Base-by-base conservation (phyloP, 2,888 invertebrate species). In the Schizaphis graminum region DNA sequence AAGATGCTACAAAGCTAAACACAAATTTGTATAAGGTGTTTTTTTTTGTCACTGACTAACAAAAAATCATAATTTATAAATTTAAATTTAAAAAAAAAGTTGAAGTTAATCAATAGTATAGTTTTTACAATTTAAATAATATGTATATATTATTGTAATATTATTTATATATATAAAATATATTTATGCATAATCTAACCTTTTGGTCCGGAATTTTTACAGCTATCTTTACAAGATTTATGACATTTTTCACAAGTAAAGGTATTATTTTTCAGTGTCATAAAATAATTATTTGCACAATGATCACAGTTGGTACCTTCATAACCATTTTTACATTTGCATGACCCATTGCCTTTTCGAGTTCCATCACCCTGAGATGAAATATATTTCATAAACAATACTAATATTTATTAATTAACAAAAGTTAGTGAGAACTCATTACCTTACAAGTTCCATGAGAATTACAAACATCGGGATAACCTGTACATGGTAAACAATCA, bases 301-400 rank as follows among this genome's bases (percentile, higher is more conserved):
- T 96, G 96, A 93, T 97, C 97, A 96, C 99, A 99, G 53, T 96
- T 96, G 0, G 97, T 97, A 0, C 99, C 99, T 0, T 96, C 95
- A 95, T 99, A 99, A 0, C 98, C 99, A 13, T 96, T 95, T 95
- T 98, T 97, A 96, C 99, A 99, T 28, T 97, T 96, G 95, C 99
- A 99, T 95, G 97, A 97, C 0, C 99, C 99, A 95, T 98, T 98
- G 0, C 99, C 99, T 96, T 98, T 98, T 87, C 99, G 96, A 0
- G 99, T 99, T 0, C 99, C 99, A 95, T 97, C 97, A 0, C 99
- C 99, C 96, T 97, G 87, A 21, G 8, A 35, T 53, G 91, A 94
- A 84, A 94, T 89, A 49, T 41, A 89, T 85, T 44, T 89, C 44
- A 93, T 67, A n/a, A 61, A n/a, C 44, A 87, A 49, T 44, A 44